Conservation (phyloP, 1,140 invertebrate genomes). For the Lamellibrachia luymesi region DNA sequence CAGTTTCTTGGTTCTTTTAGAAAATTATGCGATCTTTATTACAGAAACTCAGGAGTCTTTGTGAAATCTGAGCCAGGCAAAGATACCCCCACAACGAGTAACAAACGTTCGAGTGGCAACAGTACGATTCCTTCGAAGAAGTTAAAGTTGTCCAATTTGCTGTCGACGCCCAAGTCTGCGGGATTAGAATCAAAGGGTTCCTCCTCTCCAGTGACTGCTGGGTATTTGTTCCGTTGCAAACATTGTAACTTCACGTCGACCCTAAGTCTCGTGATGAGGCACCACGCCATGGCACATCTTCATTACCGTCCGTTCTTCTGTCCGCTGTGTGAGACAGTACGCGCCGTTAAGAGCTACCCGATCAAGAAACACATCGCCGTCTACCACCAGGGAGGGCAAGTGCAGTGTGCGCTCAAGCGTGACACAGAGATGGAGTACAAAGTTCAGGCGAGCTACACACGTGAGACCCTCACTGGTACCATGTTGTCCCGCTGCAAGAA, state of each 20-base stretch:
- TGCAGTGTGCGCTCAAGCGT: not conserved
- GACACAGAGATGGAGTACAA: not conserved
- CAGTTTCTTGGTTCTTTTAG: not conserved
- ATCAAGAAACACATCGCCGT: constrained; percentile 24
- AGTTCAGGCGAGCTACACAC: not conserved
- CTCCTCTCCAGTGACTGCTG: not conserved
- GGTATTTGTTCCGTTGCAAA: constrained; percentile 1
- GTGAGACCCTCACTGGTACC: not conserved
- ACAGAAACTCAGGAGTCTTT: not conserved
- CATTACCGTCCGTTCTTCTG: constrained; percentile 25
- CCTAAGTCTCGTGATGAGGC: constrained; percentile 20
- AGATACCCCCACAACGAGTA: not conserved
- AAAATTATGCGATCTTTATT: not conserved
- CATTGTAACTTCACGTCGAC: constrained; percentile 21
- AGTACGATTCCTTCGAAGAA: not conserved
- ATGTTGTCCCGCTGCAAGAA: not conserved
- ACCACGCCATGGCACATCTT: constrained; percentile 25
- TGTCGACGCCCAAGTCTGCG: not conserved
- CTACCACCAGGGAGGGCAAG: constrained; percentile 17
- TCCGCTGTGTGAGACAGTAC: constrained; percentile 19
- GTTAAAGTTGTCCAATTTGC: not conserved
- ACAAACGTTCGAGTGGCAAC: not conserved
- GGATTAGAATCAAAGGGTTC: not conserved
- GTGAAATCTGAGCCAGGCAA: not conserved
- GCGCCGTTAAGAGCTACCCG: constrained; percentile 22